Evolutionary conservation across 1,140 invertebrate genomes (phyloP).

Genomic region (Pachypsylla venusta): DNA sequence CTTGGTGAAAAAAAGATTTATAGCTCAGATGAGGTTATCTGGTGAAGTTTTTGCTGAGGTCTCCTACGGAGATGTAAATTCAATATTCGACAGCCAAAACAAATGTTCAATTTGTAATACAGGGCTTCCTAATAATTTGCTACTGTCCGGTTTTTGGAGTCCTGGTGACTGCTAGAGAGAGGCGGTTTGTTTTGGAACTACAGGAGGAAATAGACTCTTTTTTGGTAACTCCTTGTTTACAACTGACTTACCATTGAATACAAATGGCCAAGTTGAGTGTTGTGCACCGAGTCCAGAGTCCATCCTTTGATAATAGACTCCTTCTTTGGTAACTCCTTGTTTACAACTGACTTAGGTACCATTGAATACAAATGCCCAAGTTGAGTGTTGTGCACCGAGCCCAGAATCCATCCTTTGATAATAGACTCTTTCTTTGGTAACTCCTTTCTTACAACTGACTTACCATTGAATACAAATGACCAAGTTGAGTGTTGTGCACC

Average conservation of each 20-base stretch:
- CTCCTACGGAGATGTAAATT: too few relatives aligned
- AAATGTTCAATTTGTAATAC: too few relatives aligned
- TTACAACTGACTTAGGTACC: conserved; percentile 37
- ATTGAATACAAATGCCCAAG: conserved; percentile 83
- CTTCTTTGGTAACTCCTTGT: conserved; percentile 20
- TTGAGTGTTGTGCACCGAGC: conserved; percentile 57
- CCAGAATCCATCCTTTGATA: conserved; percentile 55
- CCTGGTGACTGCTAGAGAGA: too few relatives aligned
- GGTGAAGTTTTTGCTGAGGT: too few relatives aligned
- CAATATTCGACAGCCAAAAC: too few relatives aligned
- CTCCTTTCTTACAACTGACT: conserved; percentile 22
- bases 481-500: conserved; percentile 61
- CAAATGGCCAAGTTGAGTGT: conserved; percentile 73
- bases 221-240: too few relatives aligned
- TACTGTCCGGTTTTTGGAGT: too few relatives aligned
- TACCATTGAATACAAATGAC: conserved; percentile 80
- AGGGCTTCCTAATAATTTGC: too few relatives aligned
- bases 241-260: conserved; percentile 68
- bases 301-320: conserved; percentile 42
- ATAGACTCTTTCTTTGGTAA: conserved; percentile 14
- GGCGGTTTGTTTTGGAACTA: too few relatives aligned
- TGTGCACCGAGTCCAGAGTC: conserved; percentile 54
- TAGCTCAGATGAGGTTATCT: too few relatives aligned
- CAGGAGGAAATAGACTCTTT: too few relatives aligned
- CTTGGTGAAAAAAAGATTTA: too few relatives aligned